These are phyloP conservation scores for Caenorhabditis angaria DNA, from an alignment of 2,888 invertebrate genomes.

Conservation along the genomic window DNA sequence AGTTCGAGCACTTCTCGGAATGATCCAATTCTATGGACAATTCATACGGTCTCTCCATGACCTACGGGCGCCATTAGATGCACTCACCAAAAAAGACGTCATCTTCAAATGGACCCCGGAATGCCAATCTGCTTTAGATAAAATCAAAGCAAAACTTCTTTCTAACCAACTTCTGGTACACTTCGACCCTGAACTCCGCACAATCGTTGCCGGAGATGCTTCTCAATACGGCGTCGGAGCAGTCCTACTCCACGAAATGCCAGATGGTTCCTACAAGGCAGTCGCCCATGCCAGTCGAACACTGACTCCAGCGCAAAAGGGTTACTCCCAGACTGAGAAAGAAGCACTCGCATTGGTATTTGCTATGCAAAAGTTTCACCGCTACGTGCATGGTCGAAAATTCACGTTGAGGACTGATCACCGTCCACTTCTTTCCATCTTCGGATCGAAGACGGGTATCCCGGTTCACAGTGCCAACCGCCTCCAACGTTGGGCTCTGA, in stretches of 20 bases:
- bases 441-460: constrained; percentile 52
- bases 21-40: constrained; percentile 9
- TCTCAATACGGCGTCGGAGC: constrained; percentile 70
- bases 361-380: constrained; percentile 27
- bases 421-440: constrained; percentile 34
- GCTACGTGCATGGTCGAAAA: constrained; percentile 23
- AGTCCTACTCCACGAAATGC: constrained; percentile 49
- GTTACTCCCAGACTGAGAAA: constrained; percentile 57
- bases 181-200: constrained; percentile 64
- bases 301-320: constrained; percentile 43
- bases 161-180: constrained; percentile 59
- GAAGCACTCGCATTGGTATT: constrained; percentile 33
- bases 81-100: constrained; percentile 9
- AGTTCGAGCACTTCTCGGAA: constrained; percentile 34
- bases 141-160: constrained; percentile 6
- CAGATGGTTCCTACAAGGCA: constrained; percentile 60
- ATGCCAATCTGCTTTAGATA: constrained; percentile 25
- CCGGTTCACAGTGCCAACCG: constrained; percentile 65
- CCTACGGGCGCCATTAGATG: constrained; percentile 15
- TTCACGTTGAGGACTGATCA: constrained; percentile 39
- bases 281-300: constrained; percentile 41
- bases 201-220: constrained; percentile 73
- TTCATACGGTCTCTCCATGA: constrained; percentile 10
- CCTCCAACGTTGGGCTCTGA: constrained; percentile 64
- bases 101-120: constrained; percentile 30